These are phyloP conservation scores for Drosophila ficusphila DNA, from an alignment of 1,140 invertebrate species.

Conservation along the genomic window DNA sequence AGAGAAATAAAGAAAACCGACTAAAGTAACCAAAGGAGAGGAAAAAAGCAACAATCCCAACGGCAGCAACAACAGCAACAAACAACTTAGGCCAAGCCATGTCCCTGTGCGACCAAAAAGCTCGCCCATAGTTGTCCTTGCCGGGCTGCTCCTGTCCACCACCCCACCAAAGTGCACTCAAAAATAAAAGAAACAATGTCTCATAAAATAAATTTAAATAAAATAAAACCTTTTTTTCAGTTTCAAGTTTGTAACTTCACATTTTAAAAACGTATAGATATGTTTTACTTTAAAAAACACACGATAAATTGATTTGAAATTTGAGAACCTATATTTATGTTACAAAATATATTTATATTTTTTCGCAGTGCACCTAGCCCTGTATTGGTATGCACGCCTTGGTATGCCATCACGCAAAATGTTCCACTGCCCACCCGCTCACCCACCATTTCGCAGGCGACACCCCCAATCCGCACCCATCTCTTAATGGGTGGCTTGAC, in stretches of 20 bases:
- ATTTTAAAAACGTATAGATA: too few species aligned
- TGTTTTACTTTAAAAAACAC: too few species aligned
- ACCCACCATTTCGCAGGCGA: background rate
- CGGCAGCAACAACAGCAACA: constrained; percentile 56
- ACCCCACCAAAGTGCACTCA: too few species aligned
- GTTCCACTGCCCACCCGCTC: constrained; percentile 30
- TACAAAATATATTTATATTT: background rate
- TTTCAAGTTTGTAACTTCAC: too few species aligned
- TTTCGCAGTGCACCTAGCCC: background rate
- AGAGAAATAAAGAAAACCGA: constrained; percentile 57
- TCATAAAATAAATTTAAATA: background rate
- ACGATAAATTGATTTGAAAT: too few species aligned
- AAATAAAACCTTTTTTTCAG: too few species aligned
- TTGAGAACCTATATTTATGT: too few species aligned
- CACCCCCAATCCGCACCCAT: background rate
- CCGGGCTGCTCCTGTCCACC: constrained; percentile 28
- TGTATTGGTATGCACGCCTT: constrained; percentile 57
- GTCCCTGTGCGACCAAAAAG: constrained; percentile 51
- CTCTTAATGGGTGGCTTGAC: constrained; percentile 83
- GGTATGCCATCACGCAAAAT: constrained; percentile 81
- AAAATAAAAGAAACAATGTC: too few species aligned
- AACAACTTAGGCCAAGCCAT: constrained; percentile 73
- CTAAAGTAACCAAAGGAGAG: constrained; percentile 69
- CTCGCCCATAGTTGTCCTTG: constrained; percentile 77
- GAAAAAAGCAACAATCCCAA: constrained; percentile 52